These are phyloP conservation scores for Trachymyrmex cornetzi DNA, from an alignment of 1,140 invertebrate species.

Conservation along the genomic window DNA sequence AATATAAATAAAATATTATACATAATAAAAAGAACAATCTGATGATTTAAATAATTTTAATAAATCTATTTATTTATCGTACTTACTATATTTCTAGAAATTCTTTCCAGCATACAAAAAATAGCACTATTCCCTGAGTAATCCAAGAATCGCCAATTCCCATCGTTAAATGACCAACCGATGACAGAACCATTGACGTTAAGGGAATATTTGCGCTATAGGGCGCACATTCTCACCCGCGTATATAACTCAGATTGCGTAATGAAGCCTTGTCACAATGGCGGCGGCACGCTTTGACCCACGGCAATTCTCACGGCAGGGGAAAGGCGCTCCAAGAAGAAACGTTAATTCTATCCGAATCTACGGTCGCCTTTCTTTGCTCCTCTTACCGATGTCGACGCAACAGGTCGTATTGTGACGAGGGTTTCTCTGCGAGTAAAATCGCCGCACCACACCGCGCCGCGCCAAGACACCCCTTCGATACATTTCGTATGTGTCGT, in stretches of 20 bases:
- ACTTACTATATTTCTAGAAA: background rate
- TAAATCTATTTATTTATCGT: background rate
- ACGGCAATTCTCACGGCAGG: conserved; percentile 80
- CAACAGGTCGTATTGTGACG: conserved; percentile 82
- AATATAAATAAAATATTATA: background rate
- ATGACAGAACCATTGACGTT: background rate
- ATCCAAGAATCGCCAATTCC: background rate
- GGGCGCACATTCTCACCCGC: conserved; percentile 55
- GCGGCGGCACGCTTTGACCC: conserved; percentile 81
- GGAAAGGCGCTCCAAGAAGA: background rate
- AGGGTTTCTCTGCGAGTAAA: conserved; percentile 65
- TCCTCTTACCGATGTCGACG: conserved; percentile 58
- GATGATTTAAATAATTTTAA: background rate
- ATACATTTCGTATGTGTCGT: conserved; percentile 59
- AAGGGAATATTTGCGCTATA: background rate
- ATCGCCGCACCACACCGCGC: conserved; percentile 33
- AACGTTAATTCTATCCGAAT: conserved; percentile 28
- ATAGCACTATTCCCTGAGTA: no score
- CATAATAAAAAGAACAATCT: background rate
- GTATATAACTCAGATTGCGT: conserved; percentile 80
- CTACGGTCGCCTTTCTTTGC: conserved; percentile 43
- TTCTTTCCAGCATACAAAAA: background rate
- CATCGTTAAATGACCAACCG: background rate
- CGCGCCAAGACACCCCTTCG: conserved; percentile 59
- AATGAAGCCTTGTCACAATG: conserved; percentile 82